Evolutionary conservation across 2,113 vertebrate species (phyloP).

Genomic region (Ciconia maguari): DNA sequence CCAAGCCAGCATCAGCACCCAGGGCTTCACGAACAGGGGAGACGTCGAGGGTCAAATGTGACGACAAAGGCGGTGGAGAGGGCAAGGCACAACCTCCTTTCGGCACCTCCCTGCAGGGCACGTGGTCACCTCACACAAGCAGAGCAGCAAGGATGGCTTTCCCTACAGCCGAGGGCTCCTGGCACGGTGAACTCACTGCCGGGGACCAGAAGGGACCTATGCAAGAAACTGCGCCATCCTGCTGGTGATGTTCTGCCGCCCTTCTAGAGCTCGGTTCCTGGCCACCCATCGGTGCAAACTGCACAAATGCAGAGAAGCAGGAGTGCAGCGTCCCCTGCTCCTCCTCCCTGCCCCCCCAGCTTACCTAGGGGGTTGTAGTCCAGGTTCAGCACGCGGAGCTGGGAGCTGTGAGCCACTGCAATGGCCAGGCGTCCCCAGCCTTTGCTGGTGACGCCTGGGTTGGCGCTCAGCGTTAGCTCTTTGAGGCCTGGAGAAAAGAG

Average conservation of each 20-base stretch:
- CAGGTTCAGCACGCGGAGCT: conserved; percentile 91
- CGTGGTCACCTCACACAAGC: background rate
- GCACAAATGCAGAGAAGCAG: fast-evolving
- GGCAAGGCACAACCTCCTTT: background rate
- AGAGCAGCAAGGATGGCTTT: background rate
- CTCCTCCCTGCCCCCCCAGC: background rate
- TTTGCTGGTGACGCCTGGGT: conserved; percentile 89
- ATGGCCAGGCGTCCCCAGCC: conserved; percentile 92
- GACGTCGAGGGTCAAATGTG: background rate
- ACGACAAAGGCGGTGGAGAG: fast-evolving
- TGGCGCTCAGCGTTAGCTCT: conserved; percentile 93
- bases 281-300: background rate
- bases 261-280: background rate
- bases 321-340: background rate
- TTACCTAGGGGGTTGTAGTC: conserved; percentile 97
- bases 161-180: background rate
- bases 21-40: background rate
- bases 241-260: background rate
- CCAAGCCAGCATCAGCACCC: background rate
- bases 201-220: background rate
- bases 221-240: background rate
- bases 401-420: conserved; percentile 95
- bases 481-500: conserved; percentile 81
- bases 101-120: background rate
- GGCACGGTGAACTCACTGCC: background rate